These are phyloP conservation scores for Corydoras sp. DNA, from an alignment of 2,113 vertebrate genomes.

Conservation along the genomic window DNA sequence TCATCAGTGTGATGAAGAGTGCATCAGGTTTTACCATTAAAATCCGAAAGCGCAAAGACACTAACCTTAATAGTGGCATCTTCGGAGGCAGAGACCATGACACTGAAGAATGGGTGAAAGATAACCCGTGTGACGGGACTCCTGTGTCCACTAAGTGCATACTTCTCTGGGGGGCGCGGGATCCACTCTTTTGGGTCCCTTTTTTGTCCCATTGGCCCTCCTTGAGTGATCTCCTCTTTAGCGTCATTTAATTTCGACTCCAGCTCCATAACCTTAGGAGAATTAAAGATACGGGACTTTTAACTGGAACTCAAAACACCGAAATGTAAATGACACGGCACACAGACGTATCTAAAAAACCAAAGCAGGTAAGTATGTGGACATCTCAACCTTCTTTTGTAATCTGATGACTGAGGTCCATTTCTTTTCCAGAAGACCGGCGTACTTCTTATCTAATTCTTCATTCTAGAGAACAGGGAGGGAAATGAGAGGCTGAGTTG, in stretches of 20 bases:
- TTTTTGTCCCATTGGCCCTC: constrained; percentile 90
- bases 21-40: too few species aligned
- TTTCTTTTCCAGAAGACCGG: constrained; percentile 98
- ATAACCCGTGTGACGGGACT: constrained; percentile 96
- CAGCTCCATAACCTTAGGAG: constrained; percentile 91
- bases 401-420: constrained; percentile 99
- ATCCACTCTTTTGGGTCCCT: constrained; percentile 99
- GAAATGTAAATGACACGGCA: neutral
- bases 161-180: constrained; percentile 95
- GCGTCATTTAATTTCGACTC: constrained; percentile 98
- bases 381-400: constrained; percentile 90
- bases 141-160: constrained; percentile 91
- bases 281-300: neutral
- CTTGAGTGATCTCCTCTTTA: constrained; percentile 97
- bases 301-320: neutral
- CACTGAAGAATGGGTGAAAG: constrained; percentile 97
- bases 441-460: constrained; percentile 99
- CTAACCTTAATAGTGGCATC: constrained; percentile 97
- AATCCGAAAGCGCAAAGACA: neutral
- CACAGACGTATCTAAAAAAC: neutral
- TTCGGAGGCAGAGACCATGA: constrained; percentile 98
- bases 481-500: neutral
- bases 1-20: too few species aligned
- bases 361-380: neutral
- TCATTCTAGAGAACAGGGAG: constrained; percentile 76